Base-by-base conservation (phyloP, 2,888 invertebrate genomes). In the Leuctra nigra region DNA sequence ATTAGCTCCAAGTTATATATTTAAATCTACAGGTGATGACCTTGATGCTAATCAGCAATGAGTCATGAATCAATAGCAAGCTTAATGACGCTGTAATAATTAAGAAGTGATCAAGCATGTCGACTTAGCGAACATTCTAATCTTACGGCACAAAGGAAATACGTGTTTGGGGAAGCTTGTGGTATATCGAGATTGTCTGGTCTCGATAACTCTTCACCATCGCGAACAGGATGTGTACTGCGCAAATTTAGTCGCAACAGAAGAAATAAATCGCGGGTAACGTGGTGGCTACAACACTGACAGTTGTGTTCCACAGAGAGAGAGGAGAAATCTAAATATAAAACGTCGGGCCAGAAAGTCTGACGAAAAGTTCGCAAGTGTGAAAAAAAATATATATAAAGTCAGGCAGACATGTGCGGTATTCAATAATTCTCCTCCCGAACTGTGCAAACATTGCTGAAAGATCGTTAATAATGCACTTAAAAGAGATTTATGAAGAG, bases 361-460 rank as follows among this genome's bases (percentile, higher is more conserved):
- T 44, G 44, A n/a, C n/a, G 23, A 44, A 44, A 50, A 16, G 35
- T 50, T 18, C 36, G 25, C n/a, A 18, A 2, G 35, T 14, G 20
- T 35, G 18, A 35, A 33, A 50, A 50, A 50, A 41, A 41, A 41
- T n/a, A n/a, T n/a, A n/a, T n/a, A n/a, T n/a, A n/a, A n/a, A n/a
- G n/a, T n/a, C n/a, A n/a, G 25, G 47, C 29, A 50, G 48, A 16
- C 50, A 44, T 44, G 44, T 44, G 44, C 22, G 23, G 11, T 29
- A 29, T 29, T 29, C 29, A 7, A 29, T 29, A 29, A 6, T 7
- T n/a, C 7, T 29, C 29, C 11, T 7, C 7, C 6, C 7, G 11
- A 29, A 29, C 29, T 29, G n/a, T n/a, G 11, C 6, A 29, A 29
- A 29, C 29, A 29, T 11, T 29, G 29, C 11, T 11, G 29, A 29